phyloP scores from a whole-genome alignment of 2,888 invertebrate species.

The Matsumyia berberina region DNA sequence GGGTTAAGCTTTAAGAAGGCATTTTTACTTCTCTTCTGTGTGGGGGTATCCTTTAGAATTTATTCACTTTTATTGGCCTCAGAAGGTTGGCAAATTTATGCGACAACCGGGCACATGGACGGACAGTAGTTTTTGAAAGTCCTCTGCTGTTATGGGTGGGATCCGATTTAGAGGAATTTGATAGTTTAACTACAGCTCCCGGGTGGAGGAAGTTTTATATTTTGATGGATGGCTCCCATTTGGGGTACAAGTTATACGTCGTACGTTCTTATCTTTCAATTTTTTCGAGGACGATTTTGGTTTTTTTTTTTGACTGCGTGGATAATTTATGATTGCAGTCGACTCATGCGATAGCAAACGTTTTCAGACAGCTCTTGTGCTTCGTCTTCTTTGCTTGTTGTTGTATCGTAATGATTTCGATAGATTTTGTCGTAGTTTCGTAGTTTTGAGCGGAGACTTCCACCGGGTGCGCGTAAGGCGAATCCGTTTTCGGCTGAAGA shows the following conservation, averaged over 20 bases:
- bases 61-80: conserved; percentile 73
- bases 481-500: conserved; percentile 51
- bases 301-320: neutral
- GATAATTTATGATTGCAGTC: conserved; percentile 48
- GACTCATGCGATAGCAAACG: conserved; percentile 71
- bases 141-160: conserved; percentile 13
- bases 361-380: conserved; percentile 64
- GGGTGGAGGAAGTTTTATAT: conserved; percentile 29
- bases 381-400: conserved; percentile 47
- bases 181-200: conserved; percentile 65
- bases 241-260: conserved; percentile 21
- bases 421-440: conserved; percentile 73
- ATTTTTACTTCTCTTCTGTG: conserved; percentile 39
- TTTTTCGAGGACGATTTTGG: conserved; percentile 12
- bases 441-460: conserved; percentile 69
- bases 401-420: conserved; percentile 57
- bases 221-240: conserved; percentile 69
- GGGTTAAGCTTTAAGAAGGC: conserved; percentile 57
- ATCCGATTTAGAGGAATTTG: conserved; percentile 57
- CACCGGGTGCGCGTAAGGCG: conserved; percentile 62
- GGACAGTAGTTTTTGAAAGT: conserved; percentile 24
- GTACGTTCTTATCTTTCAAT: conserved; percentile 26
- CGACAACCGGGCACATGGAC: conserved; percentile 55
- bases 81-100: conserved; percentile 64
- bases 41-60: conserved; percentile 62